These are phyloP conservation scores for Platalea minor DNA, from an alignment of 2,797 vertebrate species.

Conservation along the genomic window DNA sequence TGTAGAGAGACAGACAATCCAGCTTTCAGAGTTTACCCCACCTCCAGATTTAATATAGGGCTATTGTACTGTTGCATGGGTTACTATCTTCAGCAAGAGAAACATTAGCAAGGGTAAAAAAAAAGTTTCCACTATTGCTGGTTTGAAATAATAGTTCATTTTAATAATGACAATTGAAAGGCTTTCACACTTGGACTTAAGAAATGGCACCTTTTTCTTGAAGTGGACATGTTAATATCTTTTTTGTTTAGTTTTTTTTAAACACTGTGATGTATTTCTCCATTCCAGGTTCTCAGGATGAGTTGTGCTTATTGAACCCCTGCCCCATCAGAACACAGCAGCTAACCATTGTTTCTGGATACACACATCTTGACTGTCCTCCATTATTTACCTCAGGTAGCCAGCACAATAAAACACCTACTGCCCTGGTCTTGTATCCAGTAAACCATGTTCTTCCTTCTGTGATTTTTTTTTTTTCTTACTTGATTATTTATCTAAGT, in stretches of 20 bases:
- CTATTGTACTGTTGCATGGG: background rate
- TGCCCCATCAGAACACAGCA: background rate
- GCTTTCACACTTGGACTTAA: background rate
- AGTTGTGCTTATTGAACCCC: constrained; percentile 32
- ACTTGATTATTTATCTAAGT: constrained; percentile 32
- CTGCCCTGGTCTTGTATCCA: background rate
- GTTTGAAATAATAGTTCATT: constrained; percentile 1
- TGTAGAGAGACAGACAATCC: background rate
- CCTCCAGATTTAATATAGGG: background rate
- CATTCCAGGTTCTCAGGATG: background rate
- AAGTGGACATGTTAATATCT: background rate
- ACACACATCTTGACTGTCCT: background rate
- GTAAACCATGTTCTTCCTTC: background rate
- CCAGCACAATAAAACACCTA: background rate
- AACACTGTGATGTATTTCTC: background rate
- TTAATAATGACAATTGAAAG: constrained; percentile 16
- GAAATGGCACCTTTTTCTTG: background rate
- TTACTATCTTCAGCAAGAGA: constrained; percentile 7
- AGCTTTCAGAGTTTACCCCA: background rate
- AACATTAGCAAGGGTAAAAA: background rate
- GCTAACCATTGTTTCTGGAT: background rate
- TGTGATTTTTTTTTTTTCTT: background rate
- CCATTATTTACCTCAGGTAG: background rate
- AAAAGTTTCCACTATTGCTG: background rate
- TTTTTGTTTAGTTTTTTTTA: background rate